phyloP scores from a whole-genome alignment of 2,888 invertebrate species.

The Stenodera caucasica region DNA sequence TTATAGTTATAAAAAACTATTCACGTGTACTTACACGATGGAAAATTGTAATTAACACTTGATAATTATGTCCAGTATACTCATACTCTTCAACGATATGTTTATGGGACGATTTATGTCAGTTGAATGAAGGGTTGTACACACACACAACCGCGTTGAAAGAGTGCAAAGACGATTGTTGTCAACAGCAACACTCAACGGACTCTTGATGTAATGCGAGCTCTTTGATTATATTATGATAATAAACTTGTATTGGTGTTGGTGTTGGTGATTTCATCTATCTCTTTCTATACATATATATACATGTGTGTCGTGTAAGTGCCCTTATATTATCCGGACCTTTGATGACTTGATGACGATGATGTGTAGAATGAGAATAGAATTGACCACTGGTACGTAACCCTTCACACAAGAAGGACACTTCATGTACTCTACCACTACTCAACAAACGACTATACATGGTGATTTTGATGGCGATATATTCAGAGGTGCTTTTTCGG shows the following conservation, averaged over 20 bases:
- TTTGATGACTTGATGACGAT: too few species aligned
- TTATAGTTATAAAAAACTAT: neutral
- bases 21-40: neutral
- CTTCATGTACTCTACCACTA: conserved; percentile 1
- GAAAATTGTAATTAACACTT: neutral
- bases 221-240: conserved; percentile 31
- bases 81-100: neutral
- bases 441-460: neutral
- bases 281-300: neutral
- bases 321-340: neutral
- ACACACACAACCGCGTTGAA: conserved; percentile 7
- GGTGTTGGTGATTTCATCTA: conserved; percentile 18
- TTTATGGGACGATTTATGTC: conserved; percentile 5
- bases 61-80: neutral
- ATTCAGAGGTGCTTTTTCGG: too few species aligned
- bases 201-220: conserved; percentile 27
- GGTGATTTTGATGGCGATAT: too few species aligned
- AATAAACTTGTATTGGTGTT: conserved; percentile 13
- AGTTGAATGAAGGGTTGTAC: conserved; percentile 22
- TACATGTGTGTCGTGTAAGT: too few species aligned
- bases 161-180: conserved; percentile 29
- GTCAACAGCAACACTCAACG: conserved; percentile 27
- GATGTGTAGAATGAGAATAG: too few species aligned
- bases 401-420: neutral
- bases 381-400: neutral